Evolutionary conservation across 2,797 vertebrate species (phyloP), one percentile per base, ranked within the genome.

Genomic region (Megalops cyprinoides): DNA sequence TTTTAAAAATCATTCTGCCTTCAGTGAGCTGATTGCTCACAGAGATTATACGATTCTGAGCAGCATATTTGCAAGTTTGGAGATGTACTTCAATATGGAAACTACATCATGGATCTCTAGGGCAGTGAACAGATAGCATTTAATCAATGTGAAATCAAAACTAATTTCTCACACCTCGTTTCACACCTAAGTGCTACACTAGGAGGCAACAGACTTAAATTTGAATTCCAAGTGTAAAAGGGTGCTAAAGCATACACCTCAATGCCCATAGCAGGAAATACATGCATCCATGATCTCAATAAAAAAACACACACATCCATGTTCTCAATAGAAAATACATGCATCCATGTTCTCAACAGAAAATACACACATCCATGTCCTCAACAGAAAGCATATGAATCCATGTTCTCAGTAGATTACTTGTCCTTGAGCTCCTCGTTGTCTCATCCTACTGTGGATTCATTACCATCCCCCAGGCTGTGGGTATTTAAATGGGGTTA

Each of bases 121-220:
- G 62, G 31, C 62, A 39, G 62, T 18, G 39, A 4, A 6, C 62
- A 37, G 62, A 67, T 5, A 67, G 28, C 25, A 62, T 62, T 62
- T 62, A 31, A 9, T 28, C 58, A 62, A 62, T 62, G 58, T 62
- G 58, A 62, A 62, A 62, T n/a, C 58, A 62, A 62, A 62, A 62
- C 58, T 62, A 62, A 62, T 62, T 28, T 62, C 58, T 62, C 58
- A 62, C 62, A 18, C 62, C 34, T 37, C 62, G 20, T 67, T 67
- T 67, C 62, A 67, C 25, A 18, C 62, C 39, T 20, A n/a, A 42
- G 37, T 7, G 18, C 20, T 69, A 42, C 65, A 69, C 44, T 18
- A 69, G 44, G 44, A 39, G 62, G 34, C 62, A 37, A 67, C 20
- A 39, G 34, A 18, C 62, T 39, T 6, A 18, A 28, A 23, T 39